Evolutionary conservation across 2,113 vertebrate genomes (phyloP).

Genomic region (Theristicus caerulescens): DNA sequence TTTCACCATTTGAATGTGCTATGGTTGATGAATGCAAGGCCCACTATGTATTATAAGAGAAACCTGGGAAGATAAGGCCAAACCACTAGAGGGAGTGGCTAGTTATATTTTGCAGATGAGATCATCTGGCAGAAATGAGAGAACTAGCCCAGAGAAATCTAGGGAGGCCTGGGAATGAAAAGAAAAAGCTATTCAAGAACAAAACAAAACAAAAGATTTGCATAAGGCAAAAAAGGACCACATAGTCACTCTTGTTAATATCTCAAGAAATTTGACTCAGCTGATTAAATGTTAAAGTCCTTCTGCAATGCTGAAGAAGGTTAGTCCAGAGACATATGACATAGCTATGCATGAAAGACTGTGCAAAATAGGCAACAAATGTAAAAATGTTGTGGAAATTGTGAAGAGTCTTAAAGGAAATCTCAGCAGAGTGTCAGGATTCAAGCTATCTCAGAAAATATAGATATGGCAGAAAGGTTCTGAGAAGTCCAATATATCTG

Average conservation of each 20-base stretch:
- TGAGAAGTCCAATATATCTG: background rate
- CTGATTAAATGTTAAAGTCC: background rate
- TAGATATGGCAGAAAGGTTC: background rate
- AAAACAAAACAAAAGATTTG: background rate
- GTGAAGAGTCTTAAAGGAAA: background rate
- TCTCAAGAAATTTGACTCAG: background rate
- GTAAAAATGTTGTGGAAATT: background rate
- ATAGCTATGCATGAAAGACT: background rate
- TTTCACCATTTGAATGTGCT: background rate
- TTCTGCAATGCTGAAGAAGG: background rate
- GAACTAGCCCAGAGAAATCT: background rate
- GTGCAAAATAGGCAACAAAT: background rate
- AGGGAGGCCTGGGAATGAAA: background rate
- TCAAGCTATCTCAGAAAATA: background rate
- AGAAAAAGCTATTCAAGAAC: background rate
- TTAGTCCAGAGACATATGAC: background rate
- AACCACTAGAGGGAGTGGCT: background rate
- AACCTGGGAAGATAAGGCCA: background rate
- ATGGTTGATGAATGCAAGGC: background rate
- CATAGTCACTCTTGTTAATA: background rate
- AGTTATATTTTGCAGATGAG: conserved; percentile 13
- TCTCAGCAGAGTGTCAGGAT: background rate
- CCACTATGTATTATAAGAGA: background rate
- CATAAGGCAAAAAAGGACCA: background rate
- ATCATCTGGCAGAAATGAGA: background rate